Evolutionary conservation across 2,797 vertebrate species (phyloP).

Genomic region (Chelidonichthys spinosus): DNA sequence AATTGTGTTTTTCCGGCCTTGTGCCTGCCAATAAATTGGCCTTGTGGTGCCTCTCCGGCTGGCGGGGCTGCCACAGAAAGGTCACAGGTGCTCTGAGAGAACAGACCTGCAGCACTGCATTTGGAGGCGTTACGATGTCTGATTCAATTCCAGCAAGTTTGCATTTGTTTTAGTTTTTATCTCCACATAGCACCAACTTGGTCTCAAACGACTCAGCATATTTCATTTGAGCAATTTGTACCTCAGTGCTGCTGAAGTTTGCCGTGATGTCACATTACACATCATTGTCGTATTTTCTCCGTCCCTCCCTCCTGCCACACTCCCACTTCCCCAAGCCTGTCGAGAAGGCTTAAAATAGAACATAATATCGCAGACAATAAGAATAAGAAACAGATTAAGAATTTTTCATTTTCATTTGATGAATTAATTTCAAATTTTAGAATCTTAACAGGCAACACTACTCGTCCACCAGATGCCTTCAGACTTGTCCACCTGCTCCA

Average conservation of each 20-base stretch:
- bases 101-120: conserved; percentile 28
- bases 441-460: too few species aligned
- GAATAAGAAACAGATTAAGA: too few species aligned
- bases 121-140: conserved; percentile 31
- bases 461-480: neutral
- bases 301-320: neutral
- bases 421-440: too few species aligned
- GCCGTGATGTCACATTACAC: neutral
- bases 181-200: neutral
- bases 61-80: conserved; percentile 67
- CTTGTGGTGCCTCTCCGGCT: conserved; percentile 53
- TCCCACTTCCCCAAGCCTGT: too few species aligned
- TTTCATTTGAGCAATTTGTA: neutral
- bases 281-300: neutral
- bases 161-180: neutral
- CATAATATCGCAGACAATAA: too few species aligned
- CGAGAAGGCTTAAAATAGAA: too few species aligned
- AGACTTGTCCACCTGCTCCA: neutral
- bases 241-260: neutral
- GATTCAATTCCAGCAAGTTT: conserved; percentile 11
- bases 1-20: conserved; percentile 72
- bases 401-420: too few species aligned
- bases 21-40: conserved; percentile 71
- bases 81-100: conserved; percentile 57
- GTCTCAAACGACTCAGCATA: neutral